A percentile compares a stretch with the other conserved stretches of the same genome.
Evolutionary conservation across 2,888 invertebrate genomes (phyloP).

Genomic region (Himalopsyche anomala): DNA sequence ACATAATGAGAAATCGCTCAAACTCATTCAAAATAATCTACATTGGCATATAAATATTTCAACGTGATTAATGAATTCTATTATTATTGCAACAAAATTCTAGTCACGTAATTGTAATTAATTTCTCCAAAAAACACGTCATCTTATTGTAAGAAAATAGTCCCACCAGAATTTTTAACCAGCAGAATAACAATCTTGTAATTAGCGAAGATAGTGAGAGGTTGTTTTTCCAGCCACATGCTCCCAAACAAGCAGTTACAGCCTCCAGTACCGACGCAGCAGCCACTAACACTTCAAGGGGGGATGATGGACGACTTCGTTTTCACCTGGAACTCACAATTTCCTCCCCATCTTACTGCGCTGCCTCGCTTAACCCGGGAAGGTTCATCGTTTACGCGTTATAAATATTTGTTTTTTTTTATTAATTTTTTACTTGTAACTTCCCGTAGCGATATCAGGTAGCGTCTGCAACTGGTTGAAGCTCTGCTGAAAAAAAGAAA

Average conservation of each 20-base stretch:
- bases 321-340: conserved; percentile 60
- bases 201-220: conserved; percentile 24
- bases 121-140: too few relatives aligned
- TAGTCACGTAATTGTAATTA: too few relatives aligned
- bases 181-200: conserved; percentile 27
- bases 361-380: conserved; percentile 45
- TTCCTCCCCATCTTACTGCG: conserved; percentile 47
- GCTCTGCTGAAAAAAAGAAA: too few relatives aligned
- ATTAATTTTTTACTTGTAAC: too few relatives aligned
- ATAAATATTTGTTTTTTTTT: not conserved
- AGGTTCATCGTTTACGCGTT: not conserved
- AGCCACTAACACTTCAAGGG: conserved; percentile 31
- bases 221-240: conserved; percentile 46
- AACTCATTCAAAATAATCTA: too few relatives aligned
- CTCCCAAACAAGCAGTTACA: conserved; percentile 48
- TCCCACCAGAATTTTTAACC: not conserved
- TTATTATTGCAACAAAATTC: too few relatives aligned
- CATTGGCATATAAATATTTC: too few relatives aligned
- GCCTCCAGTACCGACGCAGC: conserved; percentile 32
- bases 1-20: too few relatives aligned
- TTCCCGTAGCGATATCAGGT: too few relatives aligned
- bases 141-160: not conserved
- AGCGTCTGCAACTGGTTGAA: too few relatives aligned
- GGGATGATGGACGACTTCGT: conserved; percentile 59
- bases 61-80: too few relatives aligned